Conservation (phyloP, 92 coral and sea anemone genomes). For the Porites divaricata region DNA sequence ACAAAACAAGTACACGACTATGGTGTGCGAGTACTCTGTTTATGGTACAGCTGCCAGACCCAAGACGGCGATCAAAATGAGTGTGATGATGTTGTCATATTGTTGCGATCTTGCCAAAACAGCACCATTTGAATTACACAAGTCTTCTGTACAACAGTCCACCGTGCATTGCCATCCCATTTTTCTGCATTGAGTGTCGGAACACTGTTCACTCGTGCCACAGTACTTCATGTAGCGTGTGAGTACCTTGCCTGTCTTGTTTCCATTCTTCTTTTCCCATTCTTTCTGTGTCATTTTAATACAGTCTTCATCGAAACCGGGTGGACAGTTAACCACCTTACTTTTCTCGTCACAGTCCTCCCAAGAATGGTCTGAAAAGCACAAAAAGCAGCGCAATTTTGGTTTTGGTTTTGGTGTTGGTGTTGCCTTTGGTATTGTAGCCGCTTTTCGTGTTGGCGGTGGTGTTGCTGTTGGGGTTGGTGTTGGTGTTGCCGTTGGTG, state of each 20-base stretch:
- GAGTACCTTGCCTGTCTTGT: not conserved
- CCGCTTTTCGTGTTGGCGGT: too few relatives aligned
- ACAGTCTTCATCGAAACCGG: not conserved
- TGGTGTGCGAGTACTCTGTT: too few relatives aligned
- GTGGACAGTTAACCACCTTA: not conserved
- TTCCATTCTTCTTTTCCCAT: not conserved
- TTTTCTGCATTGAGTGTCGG: not conserved
- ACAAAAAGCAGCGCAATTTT: not conserved
- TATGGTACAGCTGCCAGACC: not conserved
- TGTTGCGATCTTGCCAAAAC: not conserved
- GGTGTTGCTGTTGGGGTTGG: too few relatives aligned
- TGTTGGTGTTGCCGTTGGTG: too few relatives aligned
- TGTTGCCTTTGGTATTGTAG: too few relatives aligned
- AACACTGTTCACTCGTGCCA: not conserved
- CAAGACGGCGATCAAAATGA: not conserved
- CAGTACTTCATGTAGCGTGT: not conserved
- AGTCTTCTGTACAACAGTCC: conserved; percentile 8
- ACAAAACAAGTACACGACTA: too few relatives aligned
- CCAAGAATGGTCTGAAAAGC: not conserved
- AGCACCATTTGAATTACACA: conserved; percentile 12
- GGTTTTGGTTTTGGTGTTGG: not conserved
- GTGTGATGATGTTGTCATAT: not conserved
- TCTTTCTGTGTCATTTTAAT: not conserved
- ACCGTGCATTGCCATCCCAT: not conserved
- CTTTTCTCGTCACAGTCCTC: not conserved